phyloP scores from a whole-genome alignment of 2,113 vertebrate species.

The Lophura nycthemera region DNA sequence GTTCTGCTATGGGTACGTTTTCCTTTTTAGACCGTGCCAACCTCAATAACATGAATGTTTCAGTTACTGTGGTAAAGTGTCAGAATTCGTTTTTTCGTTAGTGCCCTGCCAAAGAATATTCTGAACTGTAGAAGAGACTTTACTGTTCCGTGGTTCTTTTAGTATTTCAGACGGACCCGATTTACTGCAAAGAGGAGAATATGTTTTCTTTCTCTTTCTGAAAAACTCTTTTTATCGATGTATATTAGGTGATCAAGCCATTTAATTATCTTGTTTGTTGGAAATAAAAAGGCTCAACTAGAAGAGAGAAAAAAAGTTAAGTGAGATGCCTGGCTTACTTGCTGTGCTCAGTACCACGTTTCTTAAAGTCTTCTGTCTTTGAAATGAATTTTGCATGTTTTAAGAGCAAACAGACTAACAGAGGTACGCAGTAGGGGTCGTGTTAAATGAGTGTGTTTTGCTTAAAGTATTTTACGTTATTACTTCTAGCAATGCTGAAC shows the following conservation, averaged over 20 bases:
- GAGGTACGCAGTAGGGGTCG: not conserved
- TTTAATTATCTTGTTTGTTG: conserved; percentile 60
- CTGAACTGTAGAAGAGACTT: conserved; percentile 3
- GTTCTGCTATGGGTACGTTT: not conserved
- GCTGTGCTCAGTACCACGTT: not conserved
- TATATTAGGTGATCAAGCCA: conserved; percentile 17
- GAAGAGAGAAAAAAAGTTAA: not conserved
- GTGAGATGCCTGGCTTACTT: not conserved
- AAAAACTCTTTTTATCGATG: conserved; percentile 45
- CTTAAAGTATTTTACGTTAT: not conserved
- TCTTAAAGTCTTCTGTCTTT: not conserved
- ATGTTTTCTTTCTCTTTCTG: not conserved
- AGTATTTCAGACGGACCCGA: conserved; percentile 1
- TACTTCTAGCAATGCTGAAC: not conserved
- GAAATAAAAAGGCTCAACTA: conserved; percentile 14
- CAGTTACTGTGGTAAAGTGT: conserved; percentile 12
- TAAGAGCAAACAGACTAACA: not conserved
- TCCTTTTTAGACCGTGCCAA: not conserved
- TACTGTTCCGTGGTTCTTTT: not conserved
- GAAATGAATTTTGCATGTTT: not conserved
- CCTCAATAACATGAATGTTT: conserved; percentile 2
- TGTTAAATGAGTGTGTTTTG: not conserved
- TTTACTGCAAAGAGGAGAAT: not conserved
- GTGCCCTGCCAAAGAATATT: conserved; percentile 15
- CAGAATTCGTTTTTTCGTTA: conserved; percentile 38